A percentile compares a stretch with the other conserved stretches of the same genome.
Evolutionary conservation across 2,113 vertebrate species (phyloP).

Genomic region (Acrocephalus arundinaceus): DNA sequence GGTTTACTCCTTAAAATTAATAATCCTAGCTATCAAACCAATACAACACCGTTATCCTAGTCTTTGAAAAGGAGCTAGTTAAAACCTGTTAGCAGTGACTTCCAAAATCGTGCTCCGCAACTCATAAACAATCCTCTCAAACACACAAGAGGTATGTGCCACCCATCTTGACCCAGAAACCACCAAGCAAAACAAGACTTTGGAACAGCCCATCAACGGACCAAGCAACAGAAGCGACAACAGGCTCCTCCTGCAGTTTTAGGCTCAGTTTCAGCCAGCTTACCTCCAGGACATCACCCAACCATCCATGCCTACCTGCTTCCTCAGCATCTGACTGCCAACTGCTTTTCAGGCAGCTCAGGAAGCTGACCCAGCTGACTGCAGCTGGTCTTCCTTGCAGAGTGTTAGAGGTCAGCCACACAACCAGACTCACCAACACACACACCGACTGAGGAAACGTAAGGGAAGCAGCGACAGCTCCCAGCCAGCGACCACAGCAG

Average conservation of each 20-base stretch:
- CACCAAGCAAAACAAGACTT: background rate
- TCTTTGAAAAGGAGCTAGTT: background rate
- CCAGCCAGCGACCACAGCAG: background rate
- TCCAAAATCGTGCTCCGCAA: background rate
- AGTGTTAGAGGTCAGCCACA: background rate
- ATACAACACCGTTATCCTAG: background rate
- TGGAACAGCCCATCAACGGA: background rate
- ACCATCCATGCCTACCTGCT: background rate
- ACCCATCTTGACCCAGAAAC: background rate
- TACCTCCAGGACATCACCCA: background rate
- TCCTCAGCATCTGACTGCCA: background rate
- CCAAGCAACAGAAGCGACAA: background rate
- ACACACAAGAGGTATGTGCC: background rate
- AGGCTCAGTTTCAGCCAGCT: background rate
- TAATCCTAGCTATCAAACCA: background rate
- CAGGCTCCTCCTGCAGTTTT: background rate
- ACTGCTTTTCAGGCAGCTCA: background rate
- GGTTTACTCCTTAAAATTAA: background rate
- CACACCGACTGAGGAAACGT: fast-evolving
- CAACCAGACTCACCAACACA: background rate
- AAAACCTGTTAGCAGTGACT: background rate
- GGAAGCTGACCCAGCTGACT: background rate
- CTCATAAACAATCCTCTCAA: background rate
- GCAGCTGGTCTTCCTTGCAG: background rate
- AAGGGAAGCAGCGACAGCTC: background rate